Conservation (phyloP, 2,113 vertebrate species). For the Myotis lucifugus region DNA sequence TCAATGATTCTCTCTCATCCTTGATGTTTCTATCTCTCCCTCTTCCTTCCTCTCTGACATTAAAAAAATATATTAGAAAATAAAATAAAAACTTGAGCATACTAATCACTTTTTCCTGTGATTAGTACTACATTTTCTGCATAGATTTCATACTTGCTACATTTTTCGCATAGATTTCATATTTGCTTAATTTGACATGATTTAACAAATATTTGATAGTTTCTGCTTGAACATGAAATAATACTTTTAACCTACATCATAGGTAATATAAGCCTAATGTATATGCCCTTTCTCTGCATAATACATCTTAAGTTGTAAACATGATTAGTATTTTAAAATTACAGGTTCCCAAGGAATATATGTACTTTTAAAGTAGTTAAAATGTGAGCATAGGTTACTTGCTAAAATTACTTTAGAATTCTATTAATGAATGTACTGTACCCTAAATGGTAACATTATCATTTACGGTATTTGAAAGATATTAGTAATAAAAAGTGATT, state of each 20-base stretch:
- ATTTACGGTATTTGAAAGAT: background rate
- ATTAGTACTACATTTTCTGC: background rate
- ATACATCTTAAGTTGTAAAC: background rate
- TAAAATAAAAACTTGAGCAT: background rate
- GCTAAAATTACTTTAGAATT: slow-evolving; percentile 25
- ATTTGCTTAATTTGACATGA: slow-evolving; percentile 16
- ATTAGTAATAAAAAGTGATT: background rate
- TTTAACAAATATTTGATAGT: background rate
- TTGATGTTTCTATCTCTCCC: no score
- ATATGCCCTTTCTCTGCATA: background rate
- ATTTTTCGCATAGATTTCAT: slow-evolving; percentile 2
- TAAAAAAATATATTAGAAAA: no score
- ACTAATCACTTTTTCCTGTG: background rate
- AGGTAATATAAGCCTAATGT: background rate
- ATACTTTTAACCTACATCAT: background rate
- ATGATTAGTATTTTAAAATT: slow-evolving; percentile 39
- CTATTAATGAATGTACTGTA: background rate
- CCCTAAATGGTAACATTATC: background rate
- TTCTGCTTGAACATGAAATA: background rate
- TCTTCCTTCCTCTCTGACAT: no score
- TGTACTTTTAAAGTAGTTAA: background rate
- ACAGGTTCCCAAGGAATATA: slow-evolving; percentile 21
- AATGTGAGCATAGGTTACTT: background rate
- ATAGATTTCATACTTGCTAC: background rate
- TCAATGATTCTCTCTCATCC: no score